Evolutionary conservation across 2,888 invertebrate genomes (phyloP).

Genomic region (Andrena praecox): DNA sequence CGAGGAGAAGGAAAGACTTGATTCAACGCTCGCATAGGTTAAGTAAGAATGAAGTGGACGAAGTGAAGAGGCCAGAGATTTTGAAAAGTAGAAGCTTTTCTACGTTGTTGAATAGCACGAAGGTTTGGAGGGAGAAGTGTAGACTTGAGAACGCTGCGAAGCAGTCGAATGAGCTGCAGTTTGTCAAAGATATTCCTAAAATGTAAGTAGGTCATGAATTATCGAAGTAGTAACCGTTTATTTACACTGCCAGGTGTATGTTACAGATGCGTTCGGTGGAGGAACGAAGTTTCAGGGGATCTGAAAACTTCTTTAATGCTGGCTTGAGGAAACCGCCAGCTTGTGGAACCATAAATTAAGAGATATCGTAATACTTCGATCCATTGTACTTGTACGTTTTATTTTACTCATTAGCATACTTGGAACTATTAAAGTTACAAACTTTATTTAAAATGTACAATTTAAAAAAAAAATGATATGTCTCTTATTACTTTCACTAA

Average conservation of each 20-base stretch:
- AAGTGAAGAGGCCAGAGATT: slow-evolving; percentile 11
- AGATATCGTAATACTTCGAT: background rate
- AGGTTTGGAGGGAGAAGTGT: slow-evolving; percentile 79
- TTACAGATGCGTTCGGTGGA: slow-evolving; percentile 67
- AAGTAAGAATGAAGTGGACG: slow-evolving; percentile 17
- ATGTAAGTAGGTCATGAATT: slow-evolving; percentile 67
- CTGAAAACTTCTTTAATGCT: slow-evolving; percentile 29
- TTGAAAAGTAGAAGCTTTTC: slow-evolving; percentile 56
- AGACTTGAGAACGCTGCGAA: slow-evolving; percentile 51
- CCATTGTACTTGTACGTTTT: background rate
- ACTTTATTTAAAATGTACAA: background rate
- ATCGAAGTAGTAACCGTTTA: slow-evolving; percentile 28
- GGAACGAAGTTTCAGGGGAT: slow-evolving; percentile 67
- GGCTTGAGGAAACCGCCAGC: background rate
- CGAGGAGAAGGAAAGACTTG: slow-evolving; percentile 72
- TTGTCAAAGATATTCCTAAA: slow-evolving; percentile 80
- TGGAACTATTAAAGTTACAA: slow-evolving; percentile 5
- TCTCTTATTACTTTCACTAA: slow-evolving; percentile 6
- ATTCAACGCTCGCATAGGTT: slow-evolving; percentile 48
- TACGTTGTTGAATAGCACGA: slow-evolving; percentile 78
- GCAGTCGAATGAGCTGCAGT: slow-evolving; percentile 60
- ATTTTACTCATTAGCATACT: background rate
- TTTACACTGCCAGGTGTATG: slow-evolving; percentile 17
- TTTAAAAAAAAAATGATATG: slow-evolving; percentile 34
- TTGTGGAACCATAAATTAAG: background rate